Conservation (phyloP, 2,797 vertebrate genomes). For the Spea hammondii region DNA sequence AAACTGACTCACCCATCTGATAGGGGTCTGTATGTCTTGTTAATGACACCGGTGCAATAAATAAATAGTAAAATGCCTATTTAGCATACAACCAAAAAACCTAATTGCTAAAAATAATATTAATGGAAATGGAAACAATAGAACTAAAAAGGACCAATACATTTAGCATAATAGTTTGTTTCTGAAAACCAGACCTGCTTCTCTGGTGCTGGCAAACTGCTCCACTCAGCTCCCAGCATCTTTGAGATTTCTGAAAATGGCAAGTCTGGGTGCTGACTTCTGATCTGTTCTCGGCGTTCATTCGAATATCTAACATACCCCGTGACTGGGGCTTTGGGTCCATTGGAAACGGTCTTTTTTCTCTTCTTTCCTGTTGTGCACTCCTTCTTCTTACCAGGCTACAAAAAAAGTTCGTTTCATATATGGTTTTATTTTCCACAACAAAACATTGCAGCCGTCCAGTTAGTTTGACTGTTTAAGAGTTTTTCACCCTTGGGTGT, state of each 20-base stretch:
- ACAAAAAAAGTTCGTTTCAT: constrained; percentile 3
- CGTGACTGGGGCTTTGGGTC: constrained; percentile 94
- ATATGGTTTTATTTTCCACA: too few species aligned
- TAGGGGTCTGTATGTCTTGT: too few species aligned
- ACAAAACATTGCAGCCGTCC: too few species aligned
- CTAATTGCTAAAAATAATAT: too few species aligned
- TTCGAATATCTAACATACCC: constrained; percentile 96
- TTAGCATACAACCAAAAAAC: too few species aligned
- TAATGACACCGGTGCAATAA: too few species aligned
- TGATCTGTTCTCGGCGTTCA: constrained; percentile 89
- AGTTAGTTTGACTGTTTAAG: too few species aligned
- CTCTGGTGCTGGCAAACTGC: constrained; percentile 81
- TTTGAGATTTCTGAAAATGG: constrained; percentile 97
- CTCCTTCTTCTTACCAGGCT: constrained; percentile 93
- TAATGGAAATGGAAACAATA: too few species aligned
- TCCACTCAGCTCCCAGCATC: constrained; percentile 94
- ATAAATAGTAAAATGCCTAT: too few species aligned
- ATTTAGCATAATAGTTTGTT: neutral
- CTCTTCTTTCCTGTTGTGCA: constrained; percentile 98
- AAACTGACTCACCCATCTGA: too few species aligned
- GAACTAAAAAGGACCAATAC: too few species aligned
- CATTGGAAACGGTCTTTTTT: constrained; percentile 95
- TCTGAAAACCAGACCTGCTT: constrained; percentile 78
- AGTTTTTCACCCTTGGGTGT: too few species aligned
- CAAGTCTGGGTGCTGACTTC: constrained; percentile 86